These are phyloP conservation scores for Neodiprion virginianus DNA, from an alignment of 1,140 invertebrate species.

Conservation along the genomic window DNA sequence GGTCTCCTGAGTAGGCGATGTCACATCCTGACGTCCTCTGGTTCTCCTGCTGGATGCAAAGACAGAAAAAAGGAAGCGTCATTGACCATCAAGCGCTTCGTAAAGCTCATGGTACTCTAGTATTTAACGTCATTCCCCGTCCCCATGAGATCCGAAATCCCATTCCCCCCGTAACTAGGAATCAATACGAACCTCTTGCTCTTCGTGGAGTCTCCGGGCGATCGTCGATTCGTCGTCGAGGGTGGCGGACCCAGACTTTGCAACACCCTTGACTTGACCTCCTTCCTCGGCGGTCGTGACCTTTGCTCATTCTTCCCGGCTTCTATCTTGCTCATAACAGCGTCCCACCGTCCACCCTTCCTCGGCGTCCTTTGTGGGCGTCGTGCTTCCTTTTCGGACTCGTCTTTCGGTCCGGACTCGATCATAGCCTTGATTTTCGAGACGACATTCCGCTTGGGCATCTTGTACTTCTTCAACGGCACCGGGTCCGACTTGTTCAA, in stretches of 20 bases:
- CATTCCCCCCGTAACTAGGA: constrained; percentile 43
- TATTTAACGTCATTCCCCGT: constrained; percentile 21
- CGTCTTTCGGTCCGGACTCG: constrained; percentile 60
- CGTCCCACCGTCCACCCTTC: constrained; percentile 75
- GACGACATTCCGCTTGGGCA: constrained; percentile 75
- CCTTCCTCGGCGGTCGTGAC: constrained; percentile 72
- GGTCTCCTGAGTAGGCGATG: constrained; percentile 56
- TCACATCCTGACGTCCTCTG: constrained; percentile 51
- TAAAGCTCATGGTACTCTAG: no score
- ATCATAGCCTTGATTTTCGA: constrained; percentile 79
- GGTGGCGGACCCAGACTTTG: constrained; percentile 42
- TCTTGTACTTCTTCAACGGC: constrained; percentile 75
- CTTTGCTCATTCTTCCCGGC: constrained; percentile 75
- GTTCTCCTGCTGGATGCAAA: constrained; percentile 37
- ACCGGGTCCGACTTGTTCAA: constrained; percentile 42
- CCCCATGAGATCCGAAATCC: constrained; percentile 45
- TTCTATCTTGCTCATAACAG: constrained; percentile 81
- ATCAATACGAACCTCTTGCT: constrained; percentile 35
- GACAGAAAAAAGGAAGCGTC: neutral
- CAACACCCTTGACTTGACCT: constrained; percentile 81
- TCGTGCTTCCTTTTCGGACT: constrained; percentile 49
- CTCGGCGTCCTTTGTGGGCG: constrained; percentile 48
- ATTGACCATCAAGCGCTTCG: neutral
- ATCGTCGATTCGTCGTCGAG: constrained; percentile 13
- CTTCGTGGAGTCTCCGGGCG: constrained; percentile 8